Percentiles rank a stretch among this genome's conserved stretches.
Evolutionary conservation across 2,797 vertebrate genomes (phyloP).

Genomic region (Poecilia velifera): DNA sequence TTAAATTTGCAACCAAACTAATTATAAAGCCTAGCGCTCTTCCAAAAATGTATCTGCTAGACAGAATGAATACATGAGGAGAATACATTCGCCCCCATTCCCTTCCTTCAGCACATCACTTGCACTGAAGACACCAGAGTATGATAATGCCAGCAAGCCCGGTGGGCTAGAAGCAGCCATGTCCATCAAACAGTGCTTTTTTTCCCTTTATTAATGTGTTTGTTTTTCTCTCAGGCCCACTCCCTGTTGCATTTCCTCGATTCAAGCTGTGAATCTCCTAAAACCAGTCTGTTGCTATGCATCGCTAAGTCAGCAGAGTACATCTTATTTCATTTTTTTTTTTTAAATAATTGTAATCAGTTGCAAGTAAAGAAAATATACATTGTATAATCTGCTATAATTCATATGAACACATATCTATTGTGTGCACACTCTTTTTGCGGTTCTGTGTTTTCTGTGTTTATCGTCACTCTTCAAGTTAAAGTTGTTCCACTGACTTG

Average conservation of each 20-base stretch:
- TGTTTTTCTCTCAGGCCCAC: slow-evolving; percentile 3
- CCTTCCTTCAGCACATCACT: neutral
- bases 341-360: neutral
- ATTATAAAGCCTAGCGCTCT: neutral
- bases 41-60: neutral
- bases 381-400: neutral
- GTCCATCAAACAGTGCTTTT: neutral
- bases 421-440: neutral
- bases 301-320: neutral
- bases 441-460: neutral
- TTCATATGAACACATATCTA: neutral
- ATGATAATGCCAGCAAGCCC: slow-evolving; percentile 9
- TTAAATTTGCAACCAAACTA: neutral
- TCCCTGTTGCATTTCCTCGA: neutral
- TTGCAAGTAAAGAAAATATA: neutral
- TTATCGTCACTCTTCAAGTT: neutral
- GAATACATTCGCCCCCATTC: neutral
- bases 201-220: neutral
- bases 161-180: neutral
- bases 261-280: neutral
- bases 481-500: neutral
- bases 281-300: slow-evolving; percentile 4
- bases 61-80: neutral
- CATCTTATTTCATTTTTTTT: neutral
- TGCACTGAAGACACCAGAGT: slow-evolving; percentile 4